Percentiles rank a stretch among this genome's conserved stretches.
Conservation (phyloP, 2,797 vertebrate genomes). For the Catamblyrhynchus diadema region DNA sequence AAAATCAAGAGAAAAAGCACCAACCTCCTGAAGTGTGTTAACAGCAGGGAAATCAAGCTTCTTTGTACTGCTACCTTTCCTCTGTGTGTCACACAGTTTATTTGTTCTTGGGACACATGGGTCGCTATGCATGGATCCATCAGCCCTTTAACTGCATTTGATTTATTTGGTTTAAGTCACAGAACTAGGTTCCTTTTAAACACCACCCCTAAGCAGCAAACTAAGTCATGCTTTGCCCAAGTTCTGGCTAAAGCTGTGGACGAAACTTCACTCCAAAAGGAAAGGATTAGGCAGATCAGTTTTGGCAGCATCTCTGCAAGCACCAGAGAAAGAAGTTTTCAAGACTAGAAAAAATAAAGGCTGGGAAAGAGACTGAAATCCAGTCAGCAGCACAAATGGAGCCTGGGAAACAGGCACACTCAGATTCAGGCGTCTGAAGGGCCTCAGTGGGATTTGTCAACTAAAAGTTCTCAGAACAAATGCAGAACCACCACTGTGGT, state of each 20-base stretch:
- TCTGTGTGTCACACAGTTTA: not conserved
- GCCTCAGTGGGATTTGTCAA: not conserved
- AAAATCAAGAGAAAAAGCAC: not conserved
- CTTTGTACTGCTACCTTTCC: not conserved
- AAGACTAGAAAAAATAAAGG: not conserved
- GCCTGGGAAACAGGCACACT: not conserved
- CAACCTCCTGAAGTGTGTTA: not conserved
- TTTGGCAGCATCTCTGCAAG: not conserved
- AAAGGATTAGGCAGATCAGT: accelerated
- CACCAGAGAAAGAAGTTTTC: not conserved
- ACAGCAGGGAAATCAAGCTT: not conserved
- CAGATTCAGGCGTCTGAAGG: not conserved
- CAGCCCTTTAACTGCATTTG: not conserved
- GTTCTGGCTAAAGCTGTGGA: not conserved
- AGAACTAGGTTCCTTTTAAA: not conserved
- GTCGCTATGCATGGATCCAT: not conserved
- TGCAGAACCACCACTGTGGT: not conserved
- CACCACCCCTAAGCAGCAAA: not conserved
- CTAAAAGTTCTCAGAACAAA: not conserved
- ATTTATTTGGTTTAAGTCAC: not conserved
- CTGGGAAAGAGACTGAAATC: not conserved
- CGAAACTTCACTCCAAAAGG: not conserved
- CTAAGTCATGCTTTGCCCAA: not conserved
- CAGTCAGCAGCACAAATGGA: not conserved
- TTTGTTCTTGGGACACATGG: not conserved